Percentiles rank a stretch among this genome's conserved stretches.
phyloP scores from a whole-genome alignment of 2,888 invertebrate genomes.

The Napeogenes inachia region DNA sequence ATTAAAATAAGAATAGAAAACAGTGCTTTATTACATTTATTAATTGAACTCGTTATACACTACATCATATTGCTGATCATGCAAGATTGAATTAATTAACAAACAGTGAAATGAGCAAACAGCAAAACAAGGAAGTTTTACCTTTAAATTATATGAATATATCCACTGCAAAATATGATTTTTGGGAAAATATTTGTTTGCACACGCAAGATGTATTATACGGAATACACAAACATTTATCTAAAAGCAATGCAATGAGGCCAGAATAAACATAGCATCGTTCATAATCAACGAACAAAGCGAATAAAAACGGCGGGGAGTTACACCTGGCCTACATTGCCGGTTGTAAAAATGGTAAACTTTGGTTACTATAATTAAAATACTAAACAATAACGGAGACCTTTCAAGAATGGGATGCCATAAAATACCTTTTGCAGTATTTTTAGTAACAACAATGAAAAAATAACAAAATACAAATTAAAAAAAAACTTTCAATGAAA shows the following conservation, averaged over 20 bases:
- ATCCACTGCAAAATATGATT: constrained; percentile 3
- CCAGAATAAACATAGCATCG: constrained; percentile 32
- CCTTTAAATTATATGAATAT: not conserved
- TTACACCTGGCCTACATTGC: constrained; percentile 29
- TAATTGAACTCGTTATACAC: not conserved
- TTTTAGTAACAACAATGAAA: no score
- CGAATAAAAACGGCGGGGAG: constrained; percentile 37
- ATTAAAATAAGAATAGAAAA: constrained; percentile 8
- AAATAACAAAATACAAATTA: no score
- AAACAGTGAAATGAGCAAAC: no score
- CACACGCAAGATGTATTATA: constrained; percentile 8
- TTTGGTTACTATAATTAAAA: not conserved
- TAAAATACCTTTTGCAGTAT: no score
- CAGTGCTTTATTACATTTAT: not conserved
- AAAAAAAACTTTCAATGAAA: no score
- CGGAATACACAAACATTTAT: constrained; percentile 25
- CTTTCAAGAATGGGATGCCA: no score
- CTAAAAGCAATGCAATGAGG: constrained; percentile 30
- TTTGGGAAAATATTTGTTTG: not conserved
- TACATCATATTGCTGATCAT: no score
- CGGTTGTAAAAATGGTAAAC: constrained; percentile 12
- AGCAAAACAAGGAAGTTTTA: not conserved
- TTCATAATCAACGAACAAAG: constrained; percentile 43
- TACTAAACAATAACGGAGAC: no score
- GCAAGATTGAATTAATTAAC: no score